Evolutionary conservation across 1,140 invertebrate genomes (phyloP), one percentile per base, ranked within the genome.

Genomic region (Mesaphorura yosii): DNA sequence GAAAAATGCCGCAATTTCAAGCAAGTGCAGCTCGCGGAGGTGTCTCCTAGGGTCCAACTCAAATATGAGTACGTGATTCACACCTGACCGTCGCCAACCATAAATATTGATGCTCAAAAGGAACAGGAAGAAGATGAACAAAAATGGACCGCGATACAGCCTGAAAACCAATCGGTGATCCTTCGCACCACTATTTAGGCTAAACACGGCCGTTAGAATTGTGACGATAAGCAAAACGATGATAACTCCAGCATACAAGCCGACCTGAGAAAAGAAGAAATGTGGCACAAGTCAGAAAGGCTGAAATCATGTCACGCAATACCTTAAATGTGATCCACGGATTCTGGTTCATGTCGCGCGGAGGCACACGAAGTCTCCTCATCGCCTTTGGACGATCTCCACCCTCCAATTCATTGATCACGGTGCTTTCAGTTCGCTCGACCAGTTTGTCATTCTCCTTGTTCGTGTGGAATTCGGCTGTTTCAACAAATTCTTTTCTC

Each of bases 11-110:
- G 93, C 88, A 57, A 98, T 69, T 72, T 98, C 93, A 79, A 98
- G 91, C 1, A 99, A 73, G 71, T 98, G 87, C 66, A 97, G 92
- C 66, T 97, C 92, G 0, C 91, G 85, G 0, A 88, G 72, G 74
- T 98, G 94, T 71, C 97, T 93, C 46, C 95, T 74, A 0, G 95
- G 95, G 72, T 99, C 93, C 41, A 98, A 73, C 69, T 98, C 95
- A 69, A 99, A 99, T 60, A 99, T 98, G 0, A 98, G 76, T 0
- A 98, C 95, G 69, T 98, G 95, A 76, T 99, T 99, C 4, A 98
- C 94, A 10, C 95, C 94, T 0, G 91, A 94, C 7, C 88, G 88
- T 60, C 92, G 75, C 94, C 94, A 98, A 19, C 91, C 92, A 70
- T 97, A 96, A 19, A 88, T 92, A 67, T 98, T 98, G n/a, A 98